Evolutionary conservation across 37 sponge, comb jelly and placozoan genomes (phyloP).

Genomic region (Cliona cf. orientalis): DNA sequence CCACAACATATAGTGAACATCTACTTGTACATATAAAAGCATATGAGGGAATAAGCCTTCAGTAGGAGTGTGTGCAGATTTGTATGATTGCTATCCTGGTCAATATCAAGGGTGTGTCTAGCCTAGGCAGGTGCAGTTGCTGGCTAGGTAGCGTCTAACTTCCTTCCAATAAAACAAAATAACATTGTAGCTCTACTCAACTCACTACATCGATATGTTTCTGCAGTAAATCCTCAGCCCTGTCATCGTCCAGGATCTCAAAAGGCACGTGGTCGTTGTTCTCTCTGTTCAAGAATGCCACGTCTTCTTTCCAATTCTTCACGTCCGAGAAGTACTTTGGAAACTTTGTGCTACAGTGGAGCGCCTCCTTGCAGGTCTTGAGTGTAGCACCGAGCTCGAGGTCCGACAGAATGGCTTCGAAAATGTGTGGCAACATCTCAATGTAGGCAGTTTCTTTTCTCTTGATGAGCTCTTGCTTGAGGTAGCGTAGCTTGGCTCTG

Average conservation of each 20-base stretch:
- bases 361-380: background rate
- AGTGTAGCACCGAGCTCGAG: constrained; percentile 5
- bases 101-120: too few species aligned
- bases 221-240: constrained; percentile 6
- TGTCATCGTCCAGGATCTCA: constrained; percentile 1
- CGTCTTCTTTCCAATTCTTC: constrained; percentile 38
- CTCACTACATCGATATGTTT: constrained; percentile 34
- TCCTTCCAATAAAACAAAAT: too few species aligned
- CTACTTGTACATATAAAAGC: too few species aligned
- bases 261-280: constrained; percentile 11
- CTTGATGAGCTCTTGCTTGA: constrained; percentile 23
- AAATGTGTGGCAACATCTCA: constrained; percentile 21
- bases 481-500: constrained; percentile 28
- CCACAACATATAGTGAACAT: too few species aligned
- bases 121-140: too few species aligned
- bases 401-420: constrained; percentile 29
- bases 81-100: too few species aligned
- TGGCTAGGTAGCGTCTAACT: too few species aligned
- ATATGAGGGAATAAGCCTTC: too few species aligned
- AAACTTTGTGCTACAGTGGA: background rate
- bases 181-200: too few species aligned
- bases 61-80: too few species aligned
- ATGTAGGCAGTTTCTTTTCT: constrained; percentile 10
- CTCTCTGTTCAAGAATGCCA: constrained; percentile 3
- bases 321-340: constrained; percentile 30